Evolutionary conservation across 64 coral and sea anemone species (phyloP), one percentile per base, ranked within the genome.

Genomic region (Porites australiensis): DNA sequence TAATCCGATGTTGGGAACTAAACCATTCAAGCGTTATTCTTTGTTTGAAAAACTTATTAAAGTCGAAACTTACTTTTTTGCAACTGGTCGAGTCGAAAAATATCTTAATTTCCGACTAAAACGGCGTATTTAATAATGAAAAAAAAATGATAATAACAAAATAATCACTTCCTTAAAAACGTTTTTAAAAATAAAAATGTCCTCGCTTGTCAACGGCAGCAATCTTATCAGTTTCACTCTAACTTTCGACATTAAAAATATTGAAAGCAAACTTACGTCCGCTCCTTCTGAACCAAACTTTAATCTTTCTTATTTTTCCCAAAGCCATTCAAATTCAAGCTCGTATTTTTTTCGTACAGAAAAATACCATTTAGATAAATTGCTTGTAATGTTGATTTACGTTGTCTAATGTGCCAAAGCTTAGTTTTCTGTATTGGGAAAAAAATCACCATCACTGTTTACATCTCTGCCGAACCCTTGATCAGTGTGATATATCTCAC

Each of bases 191-290:
- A 68, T 84, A 6, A 84, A 84, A 69, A 50, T 49, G 62, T 65
- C 47, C 46, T 84, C 20, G 44, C 81, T 84, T 68, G 18, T 66
- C 58, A 83, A 44, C 37, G 81, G 22, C 47, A 84, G 8, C 20
- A 51, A 78, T 84, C 81, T 84, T 84, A 84, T 84, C 81, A 50
- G 58, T 45, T 46, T 67, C 23, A 84, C 49, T 47, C 62, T 84
- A 68, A 68, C 81, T 68, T 84, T 84, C 81, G 44, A 67, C 81
- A 84, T 68, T 52, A 84, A 84, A 81, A 68, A 68, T 68, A 84
- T n/a, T 67, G 63, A 84, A 84, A 50, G 81, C 37, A 84, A 84
- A 84, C 81, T 50, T 10, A 4, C 4, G 11, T 16, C 21, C 13
- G 58, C 14, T 12, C 21, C 8, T 43, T 20, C 37, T 81, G 21